Percentiles rank a stretch among this genome's conserved stretches.
These are phyloP conservation scores for Odobenus rosmarus DNA, from an alignment of 2,113 vertebrate genomes.

Conservation along the genomic window DNA sequence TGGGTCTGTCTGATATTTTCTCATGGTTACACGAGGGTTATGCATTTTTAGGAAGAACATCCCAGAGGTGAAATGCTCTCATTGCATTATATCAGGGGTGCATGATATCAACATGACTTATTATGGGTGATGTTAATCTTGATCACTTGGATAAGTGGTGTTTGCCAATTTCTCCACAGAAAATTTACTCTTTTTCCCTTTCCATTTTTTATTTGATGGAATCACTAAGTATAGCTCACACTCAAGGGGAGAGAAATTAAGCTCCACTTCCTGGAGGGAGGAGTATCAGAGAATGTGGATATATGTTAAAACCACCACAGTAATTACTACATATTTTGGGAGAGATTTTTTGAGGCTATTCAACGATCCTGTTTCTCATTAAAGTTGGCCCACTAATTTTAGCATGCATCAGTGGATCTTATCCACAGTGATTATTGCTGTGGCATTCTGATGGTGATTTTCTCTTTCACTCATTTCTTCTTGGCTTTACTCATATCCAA, in stretches of 20 bases:
- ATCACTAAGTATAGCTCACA: not conserved
- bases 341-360: not conserved
- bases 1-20: not conserved
- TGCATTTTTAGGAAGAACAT: not conserved
- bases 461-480: not conserved
- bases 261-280: not conserved
- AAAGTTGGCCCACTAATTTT: not conserved
- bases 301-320: not conserved
- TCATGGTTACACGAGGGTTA: not conserved
- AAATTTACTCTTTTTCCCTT: not conserved
- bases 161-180: not conserved
- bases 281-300: not conserved
- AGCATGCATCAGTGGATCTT: not conserved
- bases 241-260: not conserved
- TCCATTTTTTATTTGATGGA: not conserved
- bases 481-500: not conserved
- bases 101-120: not conserved
- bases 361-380: not conserved
- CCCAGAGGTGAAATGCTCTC: not conserved
- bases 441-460: not conserved
- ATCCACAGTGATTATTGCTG: not conserved
- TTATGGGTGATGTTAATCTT: not conserved
- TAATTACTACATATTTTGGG: slow-evolving; percentile 12
- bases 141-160: not conserved
- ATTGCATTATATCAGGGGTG: not conserved